A percentile compares a stretch with the other conserved stretches of the same genome.
phyloP scores from a whole-genome alignment of 1,140 invertebrate species.

The Lamellibrachia luymesi region DNA sequence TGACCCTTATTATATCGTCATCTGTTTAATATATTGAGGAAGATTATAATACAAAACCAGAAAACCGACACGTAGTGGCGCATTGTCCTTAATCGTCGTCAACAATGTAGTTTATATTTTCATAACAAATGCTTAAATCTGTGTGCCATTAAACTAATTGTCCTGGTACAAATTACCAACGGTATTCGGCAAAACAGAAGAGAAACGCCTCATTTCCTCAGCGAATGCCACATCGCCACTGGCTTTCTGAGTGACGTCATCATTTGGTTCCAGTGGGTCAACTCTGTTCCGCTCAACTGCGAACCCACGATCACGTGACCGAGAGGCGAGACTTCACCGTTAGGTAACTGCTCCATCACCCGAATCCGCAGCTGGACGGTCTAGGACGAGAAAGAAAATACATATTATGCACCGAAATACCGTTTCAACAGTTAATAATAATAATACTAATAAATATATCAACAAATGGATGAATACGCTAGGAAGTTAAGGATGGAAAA shows the following conservation, averaged over 20 bases:
- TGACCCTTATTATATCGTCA: too few relatives aligned
- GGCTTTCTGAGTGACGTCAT: constrained; percentile 75
- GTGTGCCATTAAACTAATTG: neutral
- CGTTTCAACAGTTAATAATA: neutral
- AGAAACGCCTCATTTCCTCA: constrained; percentile 48
- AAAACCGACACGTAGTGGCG: neutral
- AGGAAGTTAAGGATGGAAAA: too few relatives aligned
- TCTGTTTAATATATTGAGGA: neutral
- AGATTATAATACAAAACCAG: neutral
- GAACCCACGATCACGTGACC: constrained; percentile 61
- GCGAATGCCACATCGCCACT: constrained; percentile 80
- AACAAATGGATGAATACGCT: too few relatives aligned
- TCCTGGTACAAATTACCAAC: neutral
- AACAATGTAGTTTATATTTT: neutral
- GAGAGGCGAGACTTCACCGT: constrained; percentile 61
- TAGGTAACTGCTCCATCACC: constrained; percentile 61
- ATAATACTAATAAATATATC: neutral
- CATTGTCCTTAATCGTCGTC: neutral
- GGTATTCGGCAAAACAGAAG: neutral
- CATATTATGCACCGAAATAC: too few relatives aligned
- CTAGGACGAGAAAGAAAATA: constrained; percentile 54
- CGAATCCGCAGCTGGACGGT: constrained; percentile 71
- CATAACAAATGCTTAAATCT: neutral
- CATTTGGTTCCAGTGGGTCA: constrained; percentile 84
- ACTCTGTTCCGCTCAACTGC: constrained; percentile 67